Evolutionary conservation across 2,797 vertebrate genomes (phyloP), one percentile per base, ranked within the genome.

Genomic region (Sebastes steindachneri): DNA sequence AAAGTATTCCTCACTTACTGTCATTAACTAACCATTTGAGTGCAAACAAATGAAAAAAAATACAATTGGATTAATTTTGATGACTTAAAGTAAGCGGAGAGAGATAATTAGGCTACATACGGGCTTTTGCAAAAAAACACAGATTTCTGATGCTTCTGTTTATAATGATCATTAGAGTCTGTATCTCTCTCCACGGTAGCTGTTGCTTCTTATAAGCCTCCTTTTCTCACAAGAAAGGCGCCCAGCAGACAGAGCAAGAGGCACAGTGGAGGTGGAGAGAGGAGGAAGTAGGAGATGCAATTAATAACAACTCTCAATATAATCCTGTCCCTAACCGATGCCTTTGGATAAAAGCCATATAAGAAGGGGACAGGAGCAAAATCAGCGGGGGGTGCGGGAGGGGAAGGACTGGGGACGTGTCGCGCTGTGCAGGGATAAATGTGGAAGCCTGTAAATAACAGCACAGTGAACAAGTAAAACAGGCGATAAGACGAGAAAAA

Each of bases 231-330:
- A 70, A 86, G 81, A 83, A 86, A 89, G 86, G 48, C 55, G 4
- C 62, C 72, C 75, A 83, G 82, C 79, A 85, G 85, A 84, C 86
- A 92, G 74, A 3, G 69, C 72, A 55, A 84, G 75, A 87, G 77
- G 84, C 82, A 62, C 59, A 69, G 80, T 66, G 75, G 88, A 90
- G 86, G 81, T 77, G 86, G 79, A 15, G 72, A 72, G 80, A 86
- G 79, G 84, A 90, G 73, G 89, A 87, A 86, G 89, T 74, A 79
- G 86, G 64, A 88, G 89, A 87, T 83, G 79, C 90, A 90, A 85
- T 92, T 92, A 94, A 94, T 93, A 93, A 92, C 86, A 88, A 69
- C 89, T 92, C 93, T 90, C 87, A 86, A 87, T 91, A 92, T 93
- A 92, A 94, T 93, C 92, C 92, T 81, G 85, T 89, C 87, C 84